Base-by-base conservation (phyloP, 2,113 vertebrate genomes). In the Nipponia nippon region DNA sequence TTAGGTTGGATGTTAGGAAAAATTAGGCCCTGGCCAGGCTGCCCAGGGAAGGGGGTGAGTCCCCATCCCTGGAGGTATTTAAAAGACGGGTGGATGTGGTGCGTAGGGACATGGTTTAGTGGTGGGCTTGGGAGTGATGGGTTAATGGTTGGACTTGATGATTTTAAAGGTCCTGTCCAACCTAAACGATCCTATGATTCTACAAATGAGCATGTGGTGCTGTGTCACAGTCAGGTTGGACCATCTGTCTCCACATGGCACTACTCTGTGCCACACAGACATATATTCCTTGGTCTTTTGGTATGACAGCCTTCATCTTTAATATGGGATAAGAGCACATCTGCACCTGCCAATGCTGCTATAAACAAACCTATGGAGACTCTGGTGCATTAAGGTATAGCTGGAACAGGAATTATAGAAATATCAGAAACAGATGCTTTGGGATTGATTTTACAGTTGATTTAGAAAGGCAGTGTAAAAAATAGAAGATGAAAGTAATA, bases 141-240 rank as follows among this genome's bases (percentile, higher is more conserved):
- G 40, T 40, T 40, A 40, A 40, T 11, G 10, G 40, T 40, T 40
- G 40, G 40, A 40, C 40, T 40, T 40, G 40, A 40, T 40, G 40
- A 40, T 40, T 13, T 13, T 40, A 40, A 40, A 40, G 40, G 40
- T 40, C 40, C 12, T 40, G 10, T 40, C 40, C 40, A 40, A 40
- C 40, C 40, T 40, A 40, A 40, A 40, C 40, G 40, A 13, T 42
- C 13, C 40, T 42, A 42, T 42, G 40, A 42, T 42, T 42, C 40
- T 42, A 42, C 40, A 50, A 23, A 52, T 20, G 23, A 65, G 21
- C 0, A 1, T 1, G 22, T 16, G 59, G 53, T 69, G 40, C 63
- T 3, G 5, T 21, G 29, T 16, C 20, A 0, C 49, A 47, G 34
- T 4, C 38, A 16, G 2, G 10, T 2, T 38, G 56, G 20, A 17